These are phyloP conservation scores for Clusia tigrina DNA, from an alignment of 2,888 invertebrate species.

Conservation along the genomic window DNA sequence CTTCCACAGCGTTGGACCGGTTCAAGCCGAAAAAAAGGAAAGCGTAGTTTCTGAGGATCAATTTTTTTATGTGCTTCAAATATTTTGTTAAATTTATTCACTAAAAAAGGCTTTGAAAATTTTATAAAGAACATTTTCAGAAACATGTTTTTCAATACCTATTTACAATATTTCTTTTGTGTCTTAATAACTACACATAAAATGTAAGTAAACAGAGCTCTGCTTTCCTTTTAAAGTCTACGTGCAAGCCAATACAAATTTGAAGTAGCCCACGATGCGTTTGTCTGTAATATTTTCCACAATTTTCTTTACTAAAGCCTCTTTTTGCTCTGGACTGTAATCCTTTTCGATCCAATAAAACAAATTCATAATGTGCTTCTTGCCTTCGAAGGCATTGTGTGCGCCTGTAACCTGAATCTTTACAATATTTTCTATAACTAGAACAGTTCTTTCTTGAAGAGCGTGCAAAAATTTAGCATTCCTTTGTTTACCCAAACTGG, in stretches of 20 bases:
- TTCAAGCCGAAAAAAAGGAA: constrained; percentile 2
- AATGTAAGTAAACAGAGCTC: no score
- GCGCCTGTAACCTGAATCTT: constrained; percentile 59
- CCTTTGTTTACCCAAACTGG: constrained; percentile 69
- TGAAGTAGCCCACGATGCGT: constrained; percentile 48
- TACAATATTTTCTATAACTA: constrained; percentile 64
- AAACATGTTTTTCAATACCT: no score
- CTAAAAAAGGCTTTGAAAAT: no score
- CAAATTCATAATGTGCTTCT: constrained; percentile 68
- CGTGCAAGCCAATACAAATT: constrained; percentile 47
- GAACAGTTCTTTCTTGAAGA: constrained; percentile 63
- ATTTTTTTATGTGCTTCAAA: no score
- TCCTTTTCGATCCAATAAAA: constrained; percentile 64
- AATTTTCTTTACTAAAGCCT: no score
- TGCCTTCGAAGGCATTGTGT: constrained; percentile 62
- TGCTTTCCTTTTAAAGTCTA: no score
- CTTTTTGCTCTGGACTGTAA: not conserved
- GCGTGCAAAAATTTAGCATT: constrained; percentile 67
- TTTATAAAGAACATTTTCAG: no score
- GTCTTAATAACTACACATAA: no score
- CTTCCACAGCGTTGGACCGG: constrained; percentile 28
- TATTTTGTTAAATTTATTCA: no score
- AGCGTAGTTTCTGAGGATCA: no score
- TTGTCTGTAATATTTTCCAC: constrained; percentile 39
- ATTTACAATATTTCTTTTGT: no score